phyloP scores from a whole-genome alignment of 2,113 vertebrate genomes.

The Lasiurus borealis region DNA sequence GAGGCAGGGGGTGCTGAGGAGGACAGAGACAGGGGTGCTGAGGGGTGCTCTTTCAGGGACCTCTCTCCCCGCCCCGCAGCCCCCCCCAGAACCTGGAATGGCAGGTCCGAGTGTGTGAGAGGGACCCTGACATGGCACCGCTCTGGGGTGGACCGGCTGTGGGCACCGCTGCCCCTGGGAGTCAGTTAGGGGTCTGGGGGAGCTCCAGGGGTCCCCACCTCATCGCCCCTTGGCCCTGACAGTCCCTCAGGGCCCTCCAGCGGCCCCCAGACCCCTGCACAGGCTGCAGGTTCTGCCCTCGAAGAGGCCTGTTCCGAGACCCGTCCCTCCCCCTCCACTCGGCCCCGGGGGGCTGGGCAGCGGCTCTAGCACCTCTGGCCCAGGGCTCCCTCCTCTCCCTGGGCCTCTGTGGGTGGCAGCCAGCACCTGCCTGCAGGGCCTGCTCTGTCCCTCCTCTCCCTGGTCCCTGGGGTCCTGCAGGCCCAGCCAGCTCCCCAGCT shows the following conservation, averaged over 20 bases:
- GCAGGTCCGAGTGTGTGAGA: not conserved
- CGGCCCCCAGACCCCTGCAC: too few species aligned
- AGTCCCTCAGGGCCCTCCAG: not conserved
- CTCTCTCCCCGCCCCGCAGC: not conserved
- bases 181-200: not conserved
- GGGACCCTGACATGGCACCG: not conserved
- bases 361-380: too few species aligned
- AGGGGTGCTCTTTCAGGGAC: not conserved
- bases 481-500: too few species aligned
- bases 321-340: too few species aligned
- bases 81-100: too few species aligned
- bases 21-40: too few species aligned
- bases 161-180: not conserved
- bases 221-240: not conserved
- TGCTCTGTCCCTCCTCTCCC: fast-evolving
- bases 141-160: not conserved
- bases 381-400: too few species aligned
- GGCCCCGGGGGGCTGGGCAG: too few species aligned
- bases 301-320: too few species aligned
- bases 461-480: too few species aligned
- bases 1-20: too few species aligned
- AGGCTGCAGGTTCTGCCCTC: not conserved
- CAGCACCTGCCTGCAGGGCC: fast-evolving
- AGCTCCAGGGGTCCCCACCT: not conserved
- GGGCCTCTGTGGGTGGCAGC: too few species aligned